Conservation (phyloP, 2,797 vertebrate genomes). For the Chlorospingus flavigularis region DNA sequence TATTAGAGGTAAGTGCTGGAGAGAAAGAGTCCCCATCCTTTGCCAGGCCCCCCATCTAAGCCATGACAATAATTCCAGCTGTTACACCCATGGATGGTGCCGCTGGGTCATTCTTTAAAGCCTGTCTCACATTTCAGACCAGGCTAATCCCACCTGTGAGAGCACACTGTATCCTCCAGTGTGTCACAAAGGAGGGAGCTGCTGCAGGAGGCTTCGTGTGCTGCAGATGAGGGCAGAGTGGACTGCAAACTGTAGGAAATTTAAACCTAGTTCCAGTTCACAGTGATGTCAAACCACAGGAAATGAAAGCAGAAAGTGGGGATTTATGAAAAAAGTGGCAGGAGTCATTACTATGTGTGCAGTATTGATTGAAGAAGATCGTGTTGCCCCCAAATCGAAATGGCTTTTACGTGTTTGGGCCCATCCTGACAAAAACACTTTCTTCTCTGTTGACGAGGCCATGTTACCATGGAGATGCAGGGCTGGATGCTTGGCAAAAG, state of each 20-base stretch:
- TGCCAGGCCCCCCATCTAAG: not conserved
- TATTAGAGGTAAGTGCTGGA: not conserved
- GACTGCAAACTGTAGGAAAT: constrained; percentile 46
- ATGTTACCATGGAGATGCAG: constrained; percentile 73
- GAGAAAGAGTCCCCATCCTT: not conserved
- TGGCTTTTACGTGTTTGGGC: constrained; percentile 75
- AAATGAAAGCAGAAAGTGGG: constrained; percentile 71
- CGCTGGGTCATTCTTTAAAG: not conserved
- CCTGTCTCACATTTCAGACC: not conserved
- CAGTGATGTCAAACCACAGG: constrained; percentile 68
- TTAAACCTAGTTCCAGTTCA: constrained; percentile 60
- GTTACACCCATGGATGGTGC: not conserved
- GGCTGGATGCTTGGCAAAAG: constrained; percentile 66
- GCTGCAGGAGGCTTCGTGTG: not conserved
- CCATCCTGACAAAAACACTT: constrained; percentile 75
- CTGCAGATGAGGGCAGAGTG: not conserved
- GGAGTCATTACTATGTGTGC: constrained; percentile 71
- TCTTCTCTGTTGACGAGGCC: constrained; percentile 71
- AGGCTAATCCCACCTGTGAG: not conserved
- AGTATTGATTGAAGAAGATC: constrained; percentile 76
- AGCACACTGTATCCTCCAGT: rapidly evolving
- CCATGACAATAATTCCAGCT: not conserved
- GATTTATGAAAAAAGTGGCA: constrained; percentile 70
- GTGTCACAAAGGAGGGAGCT: not conserved
- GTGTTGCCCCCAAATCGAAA: constrained; percentile 73